A percentile compares a stretch with the other conserved stretches of the same genome.
These are phyloP conservation scores for Mythimna impura DNA, from an alignment of 2,888 invertebrate genomes.

Conservation along the genomic window DNA sequence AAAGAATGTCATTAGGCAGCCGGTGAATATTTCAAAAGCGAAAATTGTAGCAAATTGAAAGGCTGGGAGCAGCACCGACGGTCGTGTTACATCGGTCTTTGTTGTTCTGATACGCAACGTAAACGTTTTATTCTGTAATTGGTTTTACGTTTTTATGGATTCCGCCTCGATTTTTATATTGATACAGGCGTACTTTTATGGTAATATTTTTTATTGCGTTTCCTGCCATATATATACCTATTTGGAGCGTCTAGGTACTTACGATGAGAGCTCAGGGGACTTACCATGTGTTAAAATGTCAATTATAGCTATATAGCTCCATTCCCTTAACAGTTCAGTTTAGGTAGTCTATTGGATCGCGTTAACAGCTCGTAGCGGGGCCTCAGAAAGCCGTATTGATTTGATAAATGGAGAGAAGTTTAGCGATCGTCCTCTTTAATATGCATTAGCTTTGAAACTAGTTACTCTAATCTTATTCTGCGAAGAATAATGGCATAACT, in stretches of 20 bases:
- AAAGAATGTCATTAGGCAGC: constrained; percentile 61
- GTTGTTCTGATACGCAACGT: constrained; percentile 55
- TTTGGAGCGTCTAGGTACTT: constrained; percentile 3
- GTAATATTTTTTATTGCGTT: constrained; percentile 37
- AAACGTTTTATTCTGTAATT: constrained; percentile 62
- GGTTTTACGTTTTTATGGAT: constrained; percentile 65
- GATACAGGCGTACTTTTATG: constrained; percentile 35
- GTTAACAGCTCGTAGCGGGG: too few relatives aligned
- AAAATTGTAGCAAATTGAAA: constrained; percentile 59
- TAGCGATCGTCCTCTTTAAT: constrained; percentile 34
- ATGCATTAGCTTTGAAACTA: constrained; percentile 53
- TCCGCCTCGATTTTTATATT: constrained; percentile 42
- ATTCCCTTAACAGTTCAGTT: too few relatives aligned
- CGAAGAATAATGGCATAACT: constrained; percentile 28
- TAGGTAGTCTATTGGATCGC: too few relatives aligned
- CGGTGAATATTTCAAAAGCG: constrained; percentile 65
- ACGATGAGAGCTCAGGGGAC: constrained; percentile 1
- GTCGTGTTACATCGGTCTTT: constrained; percentile 53
- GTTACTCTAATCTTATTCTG: constrained; percentile 37
- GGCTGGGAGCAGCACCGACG: constrained; percentile 6
- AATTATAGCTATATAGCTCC: too few relatives aligned
- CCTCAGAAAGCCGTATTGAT: constrained; percentile 12
- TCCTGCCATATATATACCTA: constrained; percentile 1
- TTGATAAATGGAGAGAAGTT: constrained; percentile 18
- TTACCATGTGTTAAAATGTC: too few relatives aligned